These are phyloP conservation scores for Euclidia mi DNA, from an alignment of 2,888 invertebrate species.

Conservation along the genomic window DNA sequence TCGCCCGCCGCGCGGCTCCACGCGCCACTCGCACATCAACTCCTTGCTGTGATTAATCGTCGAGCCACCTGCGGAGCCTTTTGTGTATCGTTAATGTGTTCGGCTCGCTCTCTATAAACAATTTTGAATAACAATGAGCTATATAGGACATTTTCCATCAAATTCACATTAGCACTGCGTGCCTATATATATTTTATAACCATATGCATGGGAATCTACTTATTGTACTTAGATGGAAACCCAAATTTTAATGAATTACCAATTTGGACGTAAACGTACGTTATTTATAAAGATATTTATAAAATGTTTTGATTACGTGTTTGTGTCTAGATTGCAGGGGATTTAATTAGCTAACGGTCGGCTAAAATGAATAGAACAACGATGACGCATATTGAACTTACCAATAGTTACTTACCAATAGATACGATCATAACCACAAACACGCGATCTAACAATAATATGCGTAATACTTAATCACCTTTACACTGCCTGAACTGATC, in stretches of 20 bases:
- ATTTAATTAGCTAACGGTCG: too few species aligned
- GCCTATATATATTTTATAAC: conserved; percentile 15
- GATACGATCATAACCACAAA: too few species aligned
- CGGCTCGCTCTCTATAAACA: conserved; percentile 71
- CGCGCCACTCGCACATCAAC: conserved; percentile 70
- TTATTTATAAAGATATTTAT: conserved; percentile 2
- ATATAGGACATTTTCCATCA: conserved; percentile 53
- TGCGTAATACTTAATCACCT: too few species aligned
- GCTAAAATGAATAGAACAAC: too few species aligned
- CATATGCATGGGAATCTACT: conserved; percentile 8
- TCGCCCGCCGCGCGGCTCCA: conserved; percentile 55
- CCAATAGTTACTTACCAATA: too few species aligned
- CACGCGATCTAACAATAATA: too few species aligned
- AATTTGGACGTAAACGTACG: background rate
- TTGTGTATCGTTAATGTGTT: conserved; percentile 76
- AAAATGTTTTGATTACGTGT: too few species aligned
- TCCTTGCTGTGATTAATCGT: conserved; percentile 86
- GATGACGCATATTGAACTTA: too few species aligned
- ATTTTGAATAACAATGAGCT: conserved; percentile 67
- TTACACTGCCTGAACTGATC: too few species aligned
- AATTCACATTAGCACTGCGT: conserved; percentile 50
- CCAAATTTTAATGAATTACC: conserved; percentile 7
- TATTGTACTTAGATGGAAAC: background rate
- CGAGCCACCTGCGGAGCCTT: conserved; percentile 88
- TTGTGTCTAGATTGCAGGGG: too few species aligned